phyloP scores from a whole-genome alignment of 2,113 vertebrate genomes.

The Heloderma charlesbogerti region DNA sequence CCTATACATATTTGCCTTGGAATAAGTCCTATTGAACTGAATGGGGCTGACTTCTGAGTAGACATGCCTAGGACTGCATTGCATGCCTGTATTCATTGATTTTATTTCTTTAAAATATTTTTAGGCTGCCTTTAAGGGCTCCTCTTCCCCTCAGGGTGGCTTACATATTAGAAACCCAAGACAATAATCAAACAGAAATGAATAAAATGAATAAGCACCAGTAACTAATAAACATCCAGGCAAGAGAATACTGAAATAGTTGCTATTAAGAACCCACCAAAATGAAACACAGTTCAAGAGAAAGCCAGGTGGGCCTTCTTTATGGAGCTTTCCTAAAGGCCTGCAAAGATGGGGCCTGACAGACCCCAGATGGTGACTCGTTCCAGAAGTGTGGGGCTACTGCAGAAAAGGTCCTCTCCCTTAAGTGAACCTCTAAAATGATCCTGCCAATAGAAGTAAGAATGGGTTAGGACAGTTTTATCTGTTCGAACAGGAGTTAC shows the following conservation, averaged over 20 bases:
- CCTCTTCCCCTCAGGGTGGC: no score
- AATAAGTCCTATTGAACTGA: background rate
- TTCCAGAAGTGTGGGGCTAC: background rate
- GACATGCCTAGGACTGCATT: background rate
- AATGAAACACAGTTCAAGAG: background rate
- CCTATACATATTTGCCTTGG: background rate
- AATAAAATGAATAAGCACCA: no score
- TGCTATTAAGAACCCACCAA: no score
- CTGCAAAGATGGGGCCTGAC: background rate
- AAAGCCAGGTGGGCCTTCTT: background rate
- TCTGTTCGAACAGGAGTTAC: slow-evolving; percentile 46
- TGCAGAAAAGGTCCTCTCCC: background rate
- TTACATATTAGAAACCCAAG: no score
- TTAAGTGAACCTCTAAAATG: slow-evolving; percentile 61
- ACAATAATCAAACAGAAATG: no score
- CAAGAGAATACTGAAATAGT: no score
- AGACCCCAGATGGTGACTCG: background rate
- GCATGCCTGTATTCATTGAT: background rate
- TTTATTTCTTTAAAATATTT: background rate
- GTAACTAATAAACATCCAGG: no score
- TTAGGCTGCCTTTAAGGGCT: no score
- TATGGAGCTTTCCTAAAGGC: background rate
- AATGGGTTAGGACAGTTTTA: slow-evolving; percentile 29
- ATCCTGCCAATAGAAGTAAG: slow-evolving; percentile 54
- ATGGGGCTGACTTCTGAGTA: background rate